Conservation (phyloP, 2,888 invertebrate genomes). For the Trachelus iudaicus region DNA sequence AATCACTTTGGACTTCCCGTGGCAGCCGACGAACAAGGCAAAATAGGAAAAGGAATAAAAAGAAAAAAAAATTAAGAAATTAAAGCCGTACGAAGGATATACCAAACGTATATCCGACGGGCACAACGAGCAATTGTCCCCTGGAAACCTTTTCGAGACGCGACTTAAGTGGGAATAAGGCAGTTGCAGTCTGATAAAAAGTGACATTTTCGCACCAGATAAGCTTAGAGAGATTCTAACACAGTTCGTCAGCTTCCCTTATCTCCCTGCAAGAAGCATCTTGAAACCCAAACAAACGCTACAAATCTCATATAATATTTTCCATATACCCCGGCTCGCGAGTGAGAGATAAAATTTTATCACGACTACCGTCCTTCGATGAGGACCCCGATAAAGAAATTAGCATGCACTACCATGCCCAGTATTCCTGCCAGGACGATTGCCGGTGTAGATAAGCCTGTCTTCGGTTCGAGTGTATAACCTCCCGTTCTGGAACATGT, state of each 20-base stretch:
- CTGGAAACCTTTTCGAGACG: neutral
- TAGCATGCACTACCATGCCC: conserved; percentile 33
- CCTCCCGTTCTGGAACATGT: conserved; percentile 5
- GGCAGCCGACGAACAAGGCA: neutral
- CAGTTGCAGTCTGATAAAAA: neutral
- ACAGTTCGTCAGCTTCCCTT: neutral
- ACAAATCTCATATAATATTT: neutral
- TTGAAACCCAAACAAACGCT: neutral
- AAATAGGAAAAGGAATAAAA: neutral
- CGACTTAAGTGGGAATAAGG: neutral
- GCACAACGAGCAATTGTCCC: neutral
- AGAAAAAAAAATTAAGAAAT: neutral
- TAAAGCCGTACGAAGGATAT: neutral
- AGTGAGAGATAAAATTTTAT: neutral
- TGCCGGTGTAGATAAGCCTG: conserved; percentile 25
- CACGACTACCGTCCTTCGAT: neutral
- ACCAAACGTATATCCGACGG: neutral
- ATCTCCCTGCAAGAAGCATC: neutral
- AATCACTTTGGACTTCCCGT: neutral
- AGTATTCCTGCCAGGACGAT: conserved; percentile 30
- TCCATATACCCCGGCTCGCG: neutral
- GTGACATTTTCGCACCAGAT: neutral
- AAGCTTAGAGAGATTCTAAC: neutral
- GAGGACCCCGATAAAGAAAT: neutral
- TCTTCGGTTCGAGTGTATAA: conserved; percentile 4